A percentile compares a stretch with the other conserved stretches of the same genome.
Evolutionary conservation across 2,888 invertebrate genomes (phyloP).

Genomic region (Chymomyza caudatula): DNA sequence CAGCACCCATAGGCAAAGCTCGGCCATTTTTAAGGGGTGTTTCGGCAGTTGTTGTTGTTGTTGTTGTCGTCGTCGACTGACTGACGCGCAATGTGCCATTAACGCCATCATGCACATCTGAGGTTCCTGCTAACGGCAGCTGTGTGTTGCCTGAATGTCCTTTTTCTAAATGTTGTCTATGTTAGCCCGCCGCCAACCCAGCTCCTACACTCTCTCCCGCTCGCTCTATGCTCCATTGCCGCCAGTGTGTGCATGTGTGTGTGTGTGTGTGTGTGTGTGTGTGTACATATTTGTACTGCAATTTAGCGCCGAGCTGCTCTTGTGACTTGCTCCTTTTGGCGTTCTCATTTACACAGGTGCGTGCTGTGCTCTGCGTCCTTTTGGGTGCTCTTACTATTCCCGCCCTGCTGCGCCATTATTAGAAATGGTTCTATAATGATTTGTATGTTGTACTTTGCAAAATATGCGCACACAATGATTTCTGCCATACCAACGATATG

Average conservation of each 20-base stretch:
- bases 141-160: slow-evolving; percentile 50
- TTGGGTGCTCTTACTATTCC: slow-evolving; percentile 49
- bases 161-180: slow-evolving; percentile 63
- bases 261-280: slow-evolving; percentile 6
- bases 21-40: slow-evolving; percentile 36
- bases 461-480: background rate
- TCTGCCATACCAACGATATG: slow-evolving; percentile 35
- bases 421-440: slow-evolving; percentile 23
- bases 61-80: slow-evolving; percentile 26
- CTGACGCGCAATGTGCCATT: slow-evolving; percentile 20
- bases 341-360: slow-evolving; percentile 72
- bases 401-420: slow-evolving; percentile 56
- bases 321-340: slow-evolving; percentile 74
- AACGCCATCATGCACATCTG: slow-evolving; percentile 39
- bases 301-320: slow-evolving; percentile 71
- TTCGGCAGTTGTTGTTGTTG: slow-evolving; percentile 6
- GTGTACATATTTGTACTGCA: slow-evolving; percentile 74
- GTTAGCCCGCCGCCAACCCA: slow-evolving; percentile 20
- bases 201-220: slow-evolving; percentile 4
- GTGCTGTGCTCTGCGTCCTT: slow-evolving; percentile 23
- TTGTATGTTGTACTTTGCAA: background rate
- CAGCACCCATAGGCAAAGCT: background rate
- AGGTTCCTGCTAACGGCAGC: background rate
- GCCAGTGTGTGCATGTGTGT: too few relatives aligned
- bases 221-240: background rate